A percentile compares a stretch with the other conserved stretches of the same genome.
These are phyloP conservation scores for Camponotus fellah DNA, from an alignment of 2,888 invertebrate species.

Conservation along the genomic window DNA sequence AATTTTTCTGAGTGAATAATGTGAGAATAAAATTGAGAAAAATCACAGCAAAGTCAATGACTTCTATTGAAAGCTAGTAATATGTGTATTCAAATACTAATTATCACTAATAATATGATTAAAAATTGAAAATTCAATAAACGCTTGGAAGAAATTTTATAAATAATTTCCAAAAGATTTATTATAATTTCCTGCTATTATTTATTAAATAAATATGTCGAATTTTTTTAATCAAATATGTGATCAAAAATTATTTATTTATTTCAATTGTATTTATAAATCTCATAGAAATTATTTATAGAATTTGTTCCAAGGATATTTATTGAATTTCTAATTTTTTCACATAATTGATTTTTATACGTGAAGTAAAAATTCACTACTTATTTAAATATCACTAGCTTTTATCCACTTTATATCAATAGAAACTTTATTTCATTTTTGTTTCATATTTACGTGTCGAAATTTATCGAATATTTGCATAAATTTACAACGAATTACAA, in stretches of 20 bases:
- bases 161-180: no score
- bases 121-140: no score
- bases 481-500: background rate
- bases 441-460: background rate
- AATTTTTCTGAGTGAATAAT: background rate
- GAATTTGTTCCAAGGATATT: background rate
- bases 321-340: background rate
- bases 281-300: background rate
- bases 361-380: background rate
- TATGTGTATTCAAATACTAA: no score
- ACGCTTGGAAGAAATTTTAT: no score
- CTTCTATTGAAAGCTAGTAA: background rate
- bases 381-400: background rate
- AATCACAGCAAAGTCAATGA: conserved; percentile 28
- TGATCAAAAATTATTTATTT: no score
- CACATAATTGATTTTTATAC: background rate
- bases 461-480: background rate
- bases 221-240: no score
- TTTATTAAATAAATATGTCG: no score
- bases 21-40: conserved; percentile 45
- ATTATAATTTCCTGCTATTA: no score
- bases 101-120: no score
- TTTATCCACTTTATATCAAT: background rate
- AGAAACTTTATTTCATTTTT: conserved; percentile 9
- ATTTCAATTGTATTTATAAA: background rate